These are phyloP conservation scores for Rafetus swinhoei DNA, from an alignment of 2,113 vertebrate species.

Conservation along the genomic window DNA sequence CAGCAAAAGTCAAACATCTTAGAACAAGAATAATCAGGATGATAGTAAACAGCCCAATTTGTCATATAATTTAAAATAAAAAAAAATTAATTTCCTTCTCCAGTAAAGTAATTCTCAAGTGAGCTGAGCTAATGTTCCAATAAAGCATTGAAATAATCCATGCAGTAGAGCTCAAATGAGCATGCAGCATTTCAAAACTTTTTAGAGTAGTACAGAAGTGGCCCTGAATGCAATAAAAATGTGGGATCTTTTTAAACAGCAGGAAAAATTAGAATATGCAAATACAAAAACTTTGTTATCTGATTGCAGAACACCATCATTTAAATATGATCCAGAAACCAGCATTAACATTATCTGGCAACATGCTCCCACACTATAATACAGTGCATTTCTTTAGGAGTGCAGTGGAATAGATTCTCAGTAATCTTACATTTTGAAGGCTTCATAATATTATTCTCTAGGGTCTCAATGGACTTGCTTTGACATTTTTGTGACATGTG, in stretches of 20 bases:
- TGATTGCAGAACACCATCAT: background rate
- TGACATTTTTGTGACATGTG: constrained; percentile 1
- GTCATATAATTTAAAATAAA: constrained; percentile 21
- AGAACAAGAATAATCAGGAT: constrained; percentile 22
- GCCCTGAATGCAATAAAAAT: background rate
- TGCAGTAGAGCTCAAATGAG: background rate
- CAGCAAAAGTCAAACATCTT: background rate
- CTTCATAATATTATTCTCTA: background rate
- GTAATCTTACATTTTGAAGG: background rate
- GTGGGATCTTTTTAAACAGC: background rate
- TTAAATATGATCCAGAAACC: background rate
- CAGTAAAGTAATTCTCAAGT: constrained; percentile 19
- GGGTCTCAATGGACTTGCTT: background rate
- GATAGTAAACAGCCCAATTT: background rate
- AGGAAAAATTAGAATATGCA: background rate
- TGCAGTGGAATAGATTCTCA: background rate
- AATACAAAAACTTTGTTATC: background rate
- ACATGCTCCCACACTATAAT: accelerated
- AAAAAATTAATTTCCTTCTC: background rate
- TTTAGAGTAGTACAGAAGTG: background rate
- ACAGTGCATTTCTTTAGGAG: background rate
- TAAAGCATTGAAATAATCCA: background rate
- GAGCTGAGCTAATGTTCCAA: constrained; percentile 27
- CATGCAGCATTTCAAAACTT: constrained; percentile 13
- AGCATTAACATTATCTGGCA: background rate